Evolutionary conservation across 2,113 vertebrate genomes (phyloP).

Genomic region (Cyrtonyx montezumae): DNA sequence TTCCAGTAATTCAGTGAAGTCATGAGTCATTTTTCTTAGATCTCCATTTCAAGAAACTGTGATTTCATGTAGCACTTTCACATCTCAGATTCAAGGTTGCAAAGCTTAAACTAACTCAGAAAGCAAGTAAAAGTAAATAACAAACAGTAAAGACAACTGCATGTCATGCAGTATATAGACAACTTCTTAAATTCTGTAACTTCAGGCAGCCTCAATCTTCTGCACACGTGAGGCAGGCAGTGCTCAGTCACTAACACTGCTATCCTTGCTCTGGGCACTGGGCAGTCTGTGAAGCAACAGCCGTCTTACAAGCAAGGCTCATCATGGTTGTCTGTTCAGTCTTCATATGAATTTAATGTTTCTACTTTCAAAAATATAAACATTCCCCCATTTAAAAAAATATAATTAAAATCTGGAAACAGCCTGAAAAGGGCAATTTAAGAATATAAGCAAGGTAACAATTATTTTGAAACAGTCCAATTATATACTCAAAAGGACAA

Average conservation of each 20-base stretch:
- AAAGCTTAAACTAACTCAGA: background rate
- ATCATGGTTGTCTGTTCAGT: background rate
- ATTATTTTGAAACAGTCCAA: background rate
- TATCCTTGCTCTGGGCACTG: background rate
- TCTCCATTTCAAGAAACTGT: background rate
- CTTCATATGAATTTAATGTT: background rate
- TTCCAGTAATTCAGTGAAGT: background rate
- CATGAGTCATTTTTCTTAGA: background rate
- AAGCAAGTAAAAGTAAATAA: background rate
- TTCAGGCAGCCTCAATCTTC: background rate
- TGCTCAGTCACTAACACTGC: background rate
- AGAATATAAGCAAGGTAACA: background rate
- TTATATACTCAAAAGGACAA: constrained; percentile 2
- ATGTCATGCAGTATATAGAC: background rate
- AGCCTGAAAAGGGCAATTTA: background rate
- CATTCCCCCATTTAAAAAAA: no score
- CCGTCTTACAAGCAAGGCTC: background rate
- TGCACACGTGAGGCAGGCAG: background rate
- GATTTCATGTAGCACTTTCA: background rate
- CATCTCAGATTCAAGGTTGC: background rate
- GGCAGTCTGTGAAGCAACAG: background rate
- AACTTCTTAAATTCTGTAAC: background rate
- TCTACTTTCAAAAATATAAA: background rate
- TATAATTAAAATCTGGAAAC: background rate
- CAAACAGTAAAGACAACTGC: background rate